phyloP scores from a whole-genome alignment of 2,888 invertebrate genomes.

The Macrosoma leucophasiata region DNA sequence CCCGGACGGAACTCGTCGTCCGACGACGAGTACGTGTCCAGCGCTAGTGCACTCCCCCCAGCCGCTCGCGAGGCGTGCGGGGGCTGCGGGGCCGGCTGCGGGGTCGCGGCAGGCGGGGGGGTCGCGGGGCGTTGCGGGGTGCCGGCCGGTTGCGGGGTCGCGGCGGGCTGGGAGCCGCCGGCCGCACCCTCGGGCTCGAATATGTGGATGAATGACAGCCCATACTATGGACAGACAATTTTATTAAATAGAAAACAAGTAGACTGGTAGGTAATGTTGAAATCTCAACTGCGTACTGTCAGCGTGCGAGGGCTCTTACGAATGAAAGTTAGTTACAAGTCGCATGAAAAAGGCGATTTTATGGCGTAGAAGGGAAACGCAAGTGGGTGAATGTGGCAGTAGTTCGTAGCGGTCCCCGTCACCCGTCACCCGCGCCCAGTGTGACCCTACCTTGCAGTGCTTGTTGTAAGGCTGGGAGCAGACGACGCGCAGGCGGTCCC shows the following conservation, averaged over 20 bases:
- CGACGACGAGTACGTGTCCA: slow-evolving; percentile 74
- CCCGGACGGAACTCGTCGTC: slow-evolving; percentile 78
- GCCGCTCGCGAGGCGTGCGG: no score
- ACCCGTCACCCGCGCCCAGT: no score
- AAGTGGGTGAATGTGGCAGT: no score
- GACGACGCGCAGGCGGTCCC: slow-evolving; percentile 88
- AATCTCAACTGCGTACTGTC: no score
- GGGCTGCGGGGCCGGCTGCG: slow-evolving; percentile 9
- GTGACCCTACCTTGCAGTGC: slow-evolving; percentile 68
- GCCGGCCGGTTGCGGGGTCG: slow-evolving; percentile 10
- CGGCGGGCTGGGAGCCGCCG: slow-evolving; percentile 13
- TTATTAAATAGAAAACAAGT: slow-evolving; percentile 8
- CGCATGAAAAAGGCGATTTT: no score
- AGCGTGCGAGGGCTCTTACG: no score
- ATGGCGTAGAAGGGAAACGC: no score
- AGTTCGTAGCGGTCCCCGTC: no score
- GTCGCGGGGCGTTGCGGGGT: no score
- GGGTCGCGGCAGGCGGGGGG: slow-evolving; percentile 12
- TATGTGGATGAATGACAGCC: slow-evolving; percentile 86
- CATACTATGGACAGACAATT: slow-evolving; percentile 75
- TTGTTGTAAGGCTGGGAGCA: slow-evolving; percentile 93
- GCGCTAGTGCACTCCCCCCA: slow-evolving; percentile 25
- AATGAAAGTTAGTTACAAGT: no score
- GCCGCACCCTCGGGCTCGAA: slow-evolving; percentile 51
- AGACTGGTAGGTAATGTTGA: not conserved